These are phyloP conservation scores for Rhinopomastus cyanomelas DNA, from an alignment of 2,113 vertebrate genomes.

Conservation along the genomic window DNA sequence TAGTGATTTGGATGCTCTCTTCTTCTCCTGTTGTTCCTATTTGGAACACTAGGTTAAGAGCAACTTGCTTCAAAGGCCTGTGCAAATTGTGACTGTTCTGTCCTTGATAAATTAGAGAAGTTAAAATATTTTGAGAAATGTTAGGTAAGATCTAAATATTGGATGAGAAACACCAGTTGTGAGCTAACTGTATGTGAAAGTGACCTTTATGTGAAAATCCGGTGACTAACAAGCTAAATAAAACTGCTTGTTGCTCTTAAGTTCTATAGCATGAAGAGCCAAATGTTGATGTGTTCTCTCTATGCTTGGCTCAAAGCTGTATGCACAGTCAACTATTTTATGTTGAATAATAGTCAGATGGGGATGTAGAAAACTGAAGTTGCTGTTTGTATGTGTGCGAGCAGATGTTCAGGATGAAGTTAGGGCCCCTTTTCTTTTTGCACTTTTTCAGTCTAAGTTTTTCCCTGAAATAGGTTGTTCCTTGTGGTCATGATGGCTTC, in stretches of 20 bases:
- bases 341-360: background rate
- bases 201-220: background rate
- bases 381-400: background rate
- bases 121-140: background rate
- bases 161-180: background rate
- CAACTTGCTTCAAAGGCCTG: background rate
- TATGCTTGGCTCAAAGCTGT: background rate
- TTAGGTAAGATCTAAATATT: background rate
- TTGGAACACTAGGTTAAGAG: background rate
- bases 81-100: background rate
- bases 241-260: background rate
- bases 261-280: background rate
- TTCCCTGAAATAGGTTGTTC: background rate
- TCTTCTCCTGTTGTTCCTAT: background rate
- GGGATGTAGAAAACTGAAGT: background rate
- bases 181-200: background rate
- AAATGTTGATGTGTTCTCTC: background rate
- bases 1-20: background rate
- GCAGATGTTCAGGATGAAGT: background rate
- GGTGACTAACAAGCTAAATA: constrained; percentile 38
- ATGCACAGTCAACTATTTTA: background rate
- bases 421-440: background rate
- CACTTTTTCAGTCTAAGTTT: background rate
- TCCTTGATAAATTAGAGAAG: background rate
- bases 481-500: background rate